Percentiles rank a stretch among this genome's conserved stretches.
Evolutionary conservation across 2,888 invertebrate genomes (phyloP).

Genomic region (Meliscaeva auricollis): DNA sequence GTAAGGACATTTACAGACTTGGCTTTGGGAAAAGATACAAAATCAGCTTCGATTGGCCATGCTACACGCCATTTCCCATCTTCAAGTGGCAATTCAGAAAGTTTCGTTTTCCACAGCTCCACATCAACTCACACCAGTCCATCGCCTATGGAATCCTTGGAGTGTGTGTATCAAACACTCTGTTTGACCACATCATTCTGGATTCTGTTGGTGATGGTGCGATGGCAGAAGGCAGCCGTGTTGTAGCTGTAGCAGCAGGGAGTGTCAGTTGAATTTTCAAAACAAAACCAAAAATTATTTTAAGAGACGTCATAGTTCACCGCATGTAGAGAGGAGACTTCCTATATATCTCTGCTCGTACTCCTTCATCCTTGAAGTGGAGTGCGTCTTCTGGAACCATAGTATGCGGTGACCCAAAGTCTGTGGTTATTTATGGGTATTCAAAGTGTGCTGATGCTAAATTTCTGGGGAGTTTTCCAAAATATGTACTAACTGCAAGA

Average conservation of each 20-base stretch:
- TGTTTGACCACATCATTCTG: slow-evolving; percentile 57
- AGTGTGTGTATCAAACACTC: slow-evolving; percentile 60
- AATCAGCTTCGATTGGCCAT: slow-evolving; percentile 65
- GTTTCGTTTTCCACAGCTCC: slow-evolving; percentile 18
- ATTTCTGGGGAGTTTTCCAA: slow-evolving; percentile 42
- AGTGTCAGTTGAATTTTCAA: slow-evolving; percentile 60
- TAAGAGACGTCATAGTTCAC: slow-evolving; percentile 73
- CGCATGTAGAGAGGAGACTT: slow-evolving; percentile 56
- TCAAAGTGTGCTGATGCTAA: slow-evolving; percentile 69
- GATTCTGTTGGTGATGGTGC: not conserved
- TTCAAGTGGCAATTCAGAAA: slow-evolving; percentile 66
- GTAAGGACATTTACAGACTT: slow-evolving; percentile 49
- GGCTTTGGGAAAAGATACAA: slow-evolving; percentile 29
- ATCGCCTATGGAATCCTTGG: not conserved
- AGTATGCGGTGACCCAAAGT: slow-evolving; percentile 68
- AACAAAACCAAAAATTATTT: slow-evolving; percentile 73
- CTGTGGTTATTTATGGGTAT: slow-evolving; percentile 73
- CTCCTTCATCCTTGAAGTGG: slow-evolving; percentile 1
- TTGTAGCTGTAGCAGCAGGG: slow-evolving; percentile 3
- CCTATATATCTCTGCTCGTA: not conserved
- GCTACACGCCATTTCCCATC: slow-evolving; percentile 33
- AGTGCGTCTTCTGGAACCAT: slow-evolving; percentile 60
- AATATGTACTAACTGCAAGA: slow-evolving; percentile 31
- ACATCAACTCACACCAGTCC: not conserved
- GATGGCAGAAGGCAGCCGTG: not conserved